Evolutionary conservation across 2,113 vertebrate species (phyloP), one percentile per base, ranked within the genome.

Genomic region (Morone chrysops): DNA sequence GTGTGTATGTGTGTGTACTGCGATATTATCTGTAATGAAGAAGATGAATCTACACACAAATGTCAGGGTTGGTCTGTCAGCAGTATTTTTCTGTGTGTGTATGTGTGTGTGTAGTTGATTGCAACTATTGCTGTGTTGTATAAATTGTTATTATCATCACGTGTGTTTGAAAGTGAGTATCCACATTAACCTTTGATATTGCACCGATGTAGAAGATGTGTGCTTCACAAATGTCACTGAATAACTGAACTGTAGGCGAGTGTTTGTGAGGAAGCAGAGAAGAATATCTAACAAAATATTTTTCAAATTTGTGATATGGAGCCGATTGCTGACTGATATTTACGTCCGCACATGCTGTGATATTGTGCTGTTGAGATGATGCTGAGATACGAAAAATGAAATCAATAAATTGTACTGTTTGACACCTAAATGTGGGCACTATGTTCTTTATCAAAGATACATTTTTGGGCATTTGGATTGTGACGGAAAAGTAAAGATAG

Each of bases 381-480:
- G 17, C 1, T 45, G 57, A 71, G 25, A 57, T 40, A 8, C 70
- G 36, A 9, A 4, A 77, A 70, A 56, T 61, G 1, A 87, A 57
- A 61, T n/a, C 31, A 91, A 86, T 82, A 87, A 89, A 89, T 9
- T 75, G 43, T 66, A 12, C 18, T 70, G 54, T 80, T 38, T 80
- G 61, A 76, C 40, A 68, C 25, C 6, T 54, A 25, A 43, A 47
- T 67, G 50, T 53, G n/a, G 20, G 76, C 17, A 40, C 4, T 43
- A 60, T 61, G 8, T 75, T 75, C 2, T 6, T 56, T 13, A 22
- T 38, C 12, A 53, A 13, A 47, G 8, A 72, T 5, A 47, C 7
- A 13, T 59, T 11, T 48, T 11, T 31, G 31, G 31, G 31, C 31
- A 31, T 31, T 31, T 60, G 65, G 8, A 40, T 13, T 25, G 7